Conservation (phyloP, 2,888 invertebrate species). For the Exocentrus adspersus region DNA sequence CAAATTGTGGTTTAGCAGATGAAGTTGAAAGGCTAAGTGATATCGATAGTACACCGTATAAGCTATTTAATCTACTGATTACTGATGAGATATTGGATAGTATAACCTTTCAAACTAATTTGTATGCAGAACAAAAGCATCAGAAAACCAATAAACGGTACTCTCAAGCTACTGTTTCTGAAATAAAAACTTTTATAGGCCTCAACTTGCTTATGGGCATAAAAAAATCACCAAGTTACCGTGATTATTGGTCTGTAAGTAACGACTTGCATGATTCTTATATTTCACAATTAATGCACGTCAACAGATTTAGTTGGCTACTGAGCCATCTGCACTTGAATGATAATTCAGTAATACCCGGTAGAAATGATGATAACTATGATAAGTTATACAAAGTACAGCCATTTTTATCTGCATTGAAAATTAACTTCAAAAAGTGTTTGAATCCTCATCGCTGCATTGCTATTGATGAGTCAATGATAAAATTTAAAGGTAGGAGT, state of each 20-base stretch:
- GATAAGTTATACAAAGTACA: slow-evolving; percentile 41
- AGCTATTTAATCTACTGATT: neutral
- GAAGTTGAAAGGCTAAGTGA: neutral
- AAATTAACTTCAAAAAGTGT: slow-evolving; percentile 31
- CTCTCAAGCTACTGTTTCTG: slow-evolving; percentile 10
- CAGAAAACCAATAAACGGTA: neutral
- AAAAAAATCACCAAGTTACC: no score
- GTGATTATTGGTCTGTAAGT: slow-evolving; percentile 30
- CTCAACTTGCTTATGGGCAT: slow-evolving; percentile 35
- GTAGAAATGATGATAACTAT: slow-evolving; percentile 25
- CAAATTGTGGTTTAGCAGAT: neutral
- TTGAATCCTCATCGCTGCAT: slow-evolving; percentile 28
- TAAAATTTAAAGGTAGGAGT: slow-evolving; percentile 41
- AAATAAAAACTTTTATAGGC: slow-evolving; percentile 33
- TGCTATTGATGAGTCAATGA: slow-evolving; percentile 45
- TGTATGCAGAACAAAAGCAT: neutral
- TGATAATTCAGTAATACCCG: slow-evolving; percentile 32
- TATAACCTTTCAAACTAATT: neutral
- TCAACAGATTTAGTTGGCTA: slow-evolving; percentile 37
- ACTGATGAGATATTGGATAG: neutral
- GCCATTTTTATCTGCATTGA: slow-evolving; percentile 24
- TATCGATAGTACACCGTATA: neutral
- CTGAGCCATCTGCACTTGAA: slow-evolving; percentile 33
- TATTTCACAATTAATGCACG: slow-evolving; percentile 20
- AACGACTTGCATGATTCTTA: slow-evolving; percentile 30